Percentiles rank a stretch among this genome's conserved stretches.
Evolutionary conservation across 2,113 vertebrate genomes (phyloP).

Genomic region (Meles meles): DNA sequence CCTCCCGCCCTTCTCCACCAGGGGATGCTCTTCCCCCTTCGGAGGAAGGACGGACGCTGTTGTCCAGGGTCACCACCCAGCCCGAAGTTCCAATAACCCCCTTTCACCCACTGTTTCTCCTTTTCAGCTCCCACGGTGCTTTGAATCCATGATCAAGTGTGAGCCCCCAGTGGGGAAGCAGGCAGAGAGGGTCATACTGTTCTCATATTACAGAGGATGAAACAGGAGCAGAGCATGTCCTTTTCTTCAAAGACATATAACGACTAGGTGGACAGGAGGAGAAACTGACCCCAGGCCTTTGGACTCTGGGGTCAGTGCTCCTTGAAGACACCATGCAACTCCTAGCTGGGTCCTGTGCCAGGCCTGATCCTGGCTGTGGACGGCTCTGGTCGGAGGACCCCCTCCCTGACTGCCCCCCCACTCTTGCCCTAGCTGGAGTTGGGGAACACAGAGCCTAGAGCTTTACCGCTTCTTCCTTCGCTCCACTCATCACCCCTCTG

Average conservation of each 20-base stretch:
- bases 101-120: background rate
- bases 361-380: background rate
- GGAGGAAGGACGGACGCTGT: background rate
- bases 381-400: background rate
- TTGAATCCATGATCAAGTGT: background rate
- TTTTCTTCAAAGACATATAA: background rate
- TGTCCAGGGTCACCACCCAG: background rate
- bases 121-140: background rate
- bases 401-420: background rate
- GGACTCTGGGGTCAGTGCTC: background rate
- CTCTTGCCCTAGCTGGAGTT: background rate
- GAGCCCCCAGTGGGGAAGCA: background rate
- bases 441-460: background rate
- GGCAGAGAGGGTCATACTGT: background rate
- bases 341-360: background rate
- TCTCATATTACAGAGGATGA: background rate
- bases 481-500: background rate
- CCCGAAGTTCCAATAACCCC: background rate
- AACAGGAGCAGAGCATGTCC: background rate
- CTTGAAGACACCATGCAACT: background rate
- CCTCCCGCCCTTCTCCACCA: constrained; percentile 39
- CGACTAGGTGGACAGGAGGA: too few species aligned
- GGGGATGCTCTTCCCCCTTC: constrained; percentile 44
- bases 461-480: background rate
- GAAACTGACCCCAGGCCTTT: background rate